Evolutionary conservation across 2,797 vertebrate species (phyloP), one percentile per base, ranked within the genome.

Genomic region (Corythornis leucogaster): DNA sequence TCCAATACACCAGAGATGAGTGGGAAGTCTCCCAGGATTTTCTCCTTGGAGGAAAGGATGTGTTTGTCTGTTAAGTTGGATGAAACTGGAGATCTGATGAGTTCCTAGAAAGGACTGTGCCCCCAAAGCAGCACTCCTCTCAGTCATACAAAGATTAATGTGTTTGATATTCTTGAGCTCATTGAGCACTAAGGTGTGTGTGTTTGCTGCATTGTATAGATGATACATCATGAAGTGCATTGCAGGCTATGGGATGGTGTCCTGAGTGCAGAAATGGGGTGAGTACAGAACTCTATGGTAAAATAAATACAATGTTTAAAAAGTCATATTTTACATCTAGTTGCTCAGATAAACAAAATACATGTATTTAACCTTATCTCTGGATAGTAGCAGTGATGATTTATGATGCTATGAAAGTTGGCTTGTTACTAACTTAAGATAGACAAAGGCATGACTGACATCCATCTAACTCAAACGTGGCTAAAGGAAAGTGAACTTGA

Each of bases 301-400:
- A 40, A 77, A 15, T 53, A 26, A 22, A 30, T n/a, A 19, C 4
- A 31, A 42, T 40, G 38, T 40, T 40, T 40, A 40, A 40, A 40
- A 28, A 17, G 2, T 73, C 14, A 70, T 35, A 61, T 53, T 15
- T 42, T 93, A 33, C 9, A 25, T 81, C 15, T 28, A 87, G 35
- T 53, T 83, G 21, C 15, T 35, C 35, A 57, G 19, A 22, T 66
- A 51, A 25, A 48, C 13, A 25, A 16, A 26, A 33, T 33, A 28
- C 0, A 8, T 11, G 6, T 40, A 30, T 71, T 71, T 54, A 69
- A 77, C 31, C 10, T 89, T 88, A 6, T 53, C 35, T 50, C 9
- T 90, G 61, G 71, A 85, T 71, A 45, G 91, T 90, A 90, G 91
- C 82, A 42, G n/a, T 22, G 58, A 30, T 87, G 61, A 90, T 61